phyloP scores from a whole-genome alignment of 2,797 vertebrate species.

The Fistularia commersonii region DNA sequence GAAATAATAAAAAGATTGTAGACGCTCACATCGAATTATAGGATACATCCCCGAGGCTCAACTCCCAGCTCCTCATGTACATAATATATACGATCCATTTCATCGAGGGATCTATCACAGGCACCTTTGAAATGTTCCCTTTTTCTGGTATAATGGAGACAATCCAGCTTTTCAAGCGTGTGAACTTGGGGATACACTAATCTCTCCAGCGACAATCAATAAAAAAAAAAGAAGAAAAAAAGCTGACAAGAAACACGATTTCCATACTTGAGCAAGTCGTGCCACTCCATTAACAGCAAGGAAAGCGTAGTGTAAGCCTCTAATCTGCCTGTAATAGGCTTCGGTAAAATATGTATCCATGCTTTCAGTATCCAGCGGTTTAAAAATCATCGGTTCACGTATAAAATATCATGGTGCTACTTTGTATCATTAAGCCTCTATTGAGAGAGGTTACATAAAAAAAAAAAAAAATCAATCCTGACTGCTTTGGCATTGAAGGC shows the following conservation, averaged over 20 bases:
- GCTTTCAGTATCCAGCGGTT: slow-evolving; percentile 20
- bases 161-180: neutral
- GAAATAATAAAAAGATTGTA: neutral
- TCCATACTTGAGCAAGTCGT: slow-evolving; percentile 28
- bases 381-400: slow-evolving; percentile 19
- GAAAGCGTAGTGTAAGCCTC: slow-evolving; percentile 45
- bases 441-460: slow-evolving; percentile 28
- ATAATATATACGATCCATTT: no score
- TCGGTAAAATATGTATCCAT: slow-evolving; percentile 22
- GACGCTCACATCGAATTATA: neutral
- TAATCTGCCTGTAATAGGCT: slow-evolving; percentile 57
- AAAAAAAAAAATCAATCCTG: slow-evolving; percentile 9
- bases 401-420: slow-evolving; percentile 18
- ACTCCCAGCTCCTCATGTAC: no score
- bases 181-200: slow-evolving; percentile 9
- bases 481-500: slow-evolving; percentile 22
- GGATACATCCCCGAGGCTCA: no score
- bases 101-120: no score
- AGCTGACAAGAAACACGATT: slow-evolving; percentile 29
- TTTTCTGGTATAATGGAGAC: slow-evolving; percentile 6
- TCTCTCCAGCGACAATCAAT: slow-evolving; percentile 33
- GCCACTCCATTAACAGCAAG: slow-evolving; percentile 33
- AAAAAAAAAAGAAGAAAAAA: slow-evolving; percentile 18
- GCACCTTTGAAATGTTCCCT: neutral
- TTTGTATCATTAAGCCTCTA: slow-evolving; percentile 28